Evolutionary conservation across 2,797 vertebrate genomes (phyloP).

Genomic region (Xenentodon cancila): DNA sequence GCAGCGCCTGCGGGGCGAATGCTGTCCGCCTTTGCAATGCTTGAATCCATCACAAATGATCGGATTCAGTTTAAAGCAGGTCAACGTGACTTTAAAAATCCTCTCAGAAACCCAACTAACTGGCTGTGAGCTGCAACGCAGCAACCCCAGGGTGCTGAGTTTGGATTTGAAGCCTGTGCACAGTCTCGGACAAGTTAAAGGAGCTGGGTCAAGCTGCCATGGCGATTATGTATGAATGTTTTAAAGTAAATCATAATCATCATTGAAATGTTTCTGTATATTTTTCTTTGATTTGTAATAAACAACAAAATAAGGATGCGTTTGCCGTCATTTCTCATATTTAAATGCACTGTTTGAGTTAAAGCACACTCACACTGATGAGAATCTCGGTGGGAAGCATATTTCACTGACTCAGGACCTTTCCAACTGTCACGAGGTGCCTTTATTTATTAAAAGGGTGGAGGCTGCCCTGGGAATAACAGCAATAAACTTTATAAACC

Average conservation of each 20-base stretch:
- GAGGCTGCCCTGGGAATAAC: constrained; percentile 22
- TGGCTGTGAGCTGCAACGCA: no score
- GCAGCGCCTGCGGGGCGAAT: constrained; percentile 39
- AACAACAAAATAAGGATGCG: constrained; percentile 39
- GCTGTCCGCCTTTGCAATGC: background rate
- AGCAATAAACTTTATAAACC: constrained; percentile 9
- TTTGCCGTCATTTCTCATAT: constrained; percentile 6
- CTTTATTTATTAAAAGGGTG: constrained; percentile 48
- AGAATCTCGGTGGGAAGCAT: background rate
- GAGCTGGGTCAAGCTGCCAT: constrained; percentile 52
- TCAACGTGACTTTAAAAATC: constrained; percentile 8
- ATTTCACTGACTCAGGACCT: background rate
- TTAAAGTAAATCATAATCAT: constrained; percentile 9
- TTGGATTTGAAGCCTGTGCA: background rate
- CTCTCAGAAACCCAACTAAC: no score
- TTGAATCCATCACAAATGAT: constrained; percentile 19
- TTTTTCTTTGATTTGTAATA: constrained; percentile 63
- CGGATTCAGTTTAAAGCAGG: constrained; percentile 9
- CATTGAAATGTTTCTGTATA: constrained; percentile 7
- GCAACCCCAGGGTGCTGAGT: no score
- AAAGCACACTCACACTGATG: no score
- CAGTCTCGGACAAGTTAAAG: no score
- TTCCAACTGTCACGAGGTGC: background rate
- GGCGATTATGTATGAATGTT: constrained; percentile 67
- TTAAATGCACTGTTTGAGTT: no score